Conservation (phyloP, 2,888 invertebrate species). For the Dynastes tityus region DNA sequence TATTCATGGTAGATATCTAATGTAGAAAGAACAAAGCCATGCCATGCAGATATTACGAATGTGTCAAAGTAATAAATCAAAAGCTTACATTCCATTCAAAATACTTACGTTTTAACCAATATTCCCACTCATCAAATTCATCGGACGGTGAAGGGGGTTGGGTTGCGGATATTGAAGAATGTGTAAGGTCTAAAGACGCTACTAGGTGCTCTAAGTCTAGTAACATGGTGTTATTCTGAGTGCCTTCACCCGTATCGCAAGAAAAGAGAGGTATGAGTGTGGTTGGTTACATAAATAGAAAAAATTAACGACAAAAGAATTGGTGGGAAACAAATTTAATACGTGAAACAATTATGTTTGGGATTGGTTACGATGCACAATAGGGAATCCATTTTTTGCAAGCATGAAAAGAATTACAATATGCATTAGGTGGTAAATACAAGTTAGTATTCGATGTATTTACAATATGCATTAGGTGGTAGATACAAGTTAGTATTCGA, state of each 20-base stretch:
- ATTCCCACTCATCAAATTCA: conserved; percentile 66
- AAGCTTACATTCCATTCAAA: conserved; percentile 7
- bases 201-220: conserved; percentile 74
- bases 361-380: conserved; percentile 61
- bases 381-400: conserved; percentile 62
- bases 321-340: conserved; percentile 49
- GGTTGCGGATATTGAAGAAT: conserved; percentile 52
- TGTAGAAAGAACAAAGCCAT: neutral
- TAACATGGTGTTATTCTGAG: conserved; percentile 70
- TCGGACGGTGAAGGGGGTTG: conserved; percentile 58
- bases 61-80: neutral
- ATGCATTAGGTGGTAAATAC: conserved; percentile 30
- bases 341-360: conserved; percentile 60
- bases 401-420: conserved; percentile 63
- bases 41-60: neutral
- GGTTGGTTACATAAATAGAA: conserved; percentile 28
- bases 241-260: conserved; percentile 61
- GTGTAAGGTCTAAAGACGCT: conserved; percentile 65
- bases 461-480: conserved; percentile 15
- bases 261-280: conserved; percentile 27
- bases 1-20: neutral
- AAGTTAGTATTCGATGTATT: neutral
- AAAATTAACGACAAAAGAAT: conserved; percentile 14
- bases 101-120: conserved; percentile 68
- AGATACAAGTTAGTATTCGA: conserved; percentile 2